phyloP scores from a whole-genome alignment of 1,140 invertebrate genomes.

The Maniola jurtina region DNA sequence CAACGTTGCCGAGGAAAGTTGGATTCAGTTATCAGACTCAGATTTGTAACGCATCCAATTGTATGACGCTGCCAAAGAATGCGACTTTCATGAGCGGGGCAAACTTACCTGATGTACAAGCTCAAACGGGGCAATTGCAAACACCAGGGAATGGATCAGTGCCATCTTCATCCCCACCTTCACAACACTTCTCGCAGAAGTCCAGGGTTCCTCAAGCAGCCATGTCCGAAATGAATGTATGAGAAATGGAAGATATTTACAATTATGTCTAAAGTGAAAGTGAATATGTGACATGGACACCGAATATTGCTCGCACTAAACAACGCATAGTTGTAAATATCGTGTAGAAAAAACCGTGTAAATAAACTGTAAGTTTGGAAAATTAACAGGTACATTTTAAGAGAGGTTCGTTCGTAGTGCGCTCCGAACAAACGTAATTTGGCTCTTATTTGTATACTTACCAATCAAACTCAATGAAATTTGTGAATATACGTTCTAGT shows the following conservation, averaged over 20 bases:
- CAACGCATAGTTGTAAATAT: conserved; percentile 72
- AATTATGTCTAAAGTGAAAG: conserved; percentile 75
- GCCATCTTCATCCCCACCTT: conserved; percentile 62
- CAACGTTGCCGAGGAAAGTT: conserved; percentile 83
- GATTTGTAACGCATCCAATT: conserved; percentile 75
- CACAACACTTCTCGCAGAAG: conserved; percentile 75
- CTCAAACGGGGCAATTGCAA: conserved; percentile 65
- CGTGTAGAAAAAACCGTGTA: conserved; percentile 34
- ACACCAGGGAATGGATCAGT: conserved; percentile 67
- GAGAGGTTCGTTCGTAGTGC: too few species aligned
- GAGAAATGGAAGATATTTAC: conserved; percentile 81
- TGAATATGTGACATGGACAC: conserved; percentile 39
- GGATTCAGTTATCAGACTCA: conserved; percentile 77
- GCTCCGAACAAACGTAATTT: too few species aligned
- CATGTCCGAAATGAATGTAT: conserved; percentile 91
- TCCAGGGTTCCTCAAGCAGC: conserved; percentile 85
- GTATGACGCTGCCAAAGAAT: conserved; percentile 81
- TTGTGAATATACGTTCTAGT: too few species aligned
- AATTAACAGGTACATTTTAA: conserved; percentile 30
- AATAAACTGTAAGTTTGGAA: conserved; percentile 23
- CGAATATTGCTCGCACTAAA: conserved; percentile 32
- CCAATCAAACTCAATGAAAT: too few species aligned
- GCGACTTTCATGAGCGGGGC: conserved; percentile 79
- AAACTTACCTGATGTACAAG: conserved; percentile 79
- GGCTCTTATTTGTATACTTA: too few species aligned